Base-by-base conservation (phyloP, 2,888 invertebrate genomes). In the Trissolcus japonicus region DNA sequence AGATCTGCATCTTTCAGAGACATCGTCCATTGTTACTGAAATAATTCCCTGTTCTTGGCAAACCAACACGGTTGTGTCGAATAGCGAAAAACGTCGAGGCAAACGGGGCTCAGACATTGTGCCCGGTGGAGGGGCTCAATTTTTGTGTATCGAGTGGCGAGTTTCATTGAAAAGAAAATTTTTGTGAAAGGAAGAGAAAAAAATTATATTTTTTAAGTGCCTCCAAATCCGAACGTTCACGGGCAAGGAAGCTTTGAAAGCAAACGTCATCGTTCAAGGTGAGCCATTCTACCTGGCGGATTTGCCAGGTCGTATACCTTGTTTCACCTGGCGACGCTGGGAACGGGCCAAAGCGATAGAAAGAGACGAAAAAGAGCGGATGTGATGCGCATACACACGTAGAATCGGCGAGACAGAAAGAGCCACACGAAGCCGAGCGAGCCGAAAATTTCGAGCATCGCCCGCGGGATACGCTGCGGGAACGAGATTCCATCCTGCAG, bases 221-320 rank as follows among this genome's bases (percentile, higher is more conserved):
- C 60, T 29, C 55, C 65, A 54, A 69, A 76, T 69, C 59, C 65
- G 56, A 76, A 60, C 54, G 16, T 60, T 63, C 59, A 40, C 48
- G 59, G 68, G 73, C 60, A 54, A 74, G 74, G 78, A 76, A 76
- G 75, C 67, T 68, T 51, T 74, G 75, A 77, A 78, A 66, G 71
- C 73, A 73, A 76, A 65, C 78, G 74, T 76, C 74, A 74, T 65
- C 59, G 78, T 74, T 73, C 71, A 76, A 79, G 78, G 74, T 69
- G 73, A 75, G 61, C 74, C 68, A 72, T 75, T 80, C 76, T 79
- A 72, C 80, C 80, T 76, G 80, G 76, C 76, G 62, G 75, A 79
- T 75, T 79, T 72, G 79, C 75, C 80, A 79, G 81, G 78, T 79
- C 77, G 81, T 79, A 79, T 80, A 80, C 80, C 80, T 79, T 79